Conservation (phyloP, 2,888 invertebrate genomes). For the Brachycybe producta region DNA sequence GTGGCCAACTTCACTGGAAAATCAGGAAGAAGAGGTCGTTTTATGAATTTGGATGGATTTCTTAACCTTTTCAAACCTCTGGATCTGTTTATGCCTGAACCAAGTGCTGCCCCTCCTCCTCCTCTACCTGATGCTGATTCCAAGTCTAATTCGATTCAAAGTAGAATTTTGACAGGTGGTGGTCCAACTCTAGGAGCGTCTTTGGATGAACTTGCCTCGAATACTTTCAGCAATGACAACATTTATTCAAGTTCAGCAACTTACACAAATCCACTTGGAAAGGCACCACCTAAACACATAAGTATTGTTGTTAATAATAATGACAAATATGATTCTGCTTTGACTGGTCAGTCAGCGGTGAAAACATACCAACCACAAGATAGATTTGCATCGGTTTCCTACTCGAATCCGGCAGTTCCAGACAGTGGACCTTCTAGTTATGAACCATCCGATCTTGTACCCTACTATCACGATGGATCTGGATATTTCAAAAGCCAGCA, state of each 20-base stretch:
- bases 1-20: background rate
- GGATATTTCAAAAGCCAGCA: background rate
- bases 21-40: background rate
- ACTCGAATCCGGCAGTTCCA: slow-evolving; percentile 6
- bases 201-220: slow-evolving; percentile 2
- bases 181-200: background rate
- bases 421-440: slow-evolving; percentile 4
- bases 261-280: too few relatives aligned
- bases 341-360: background rate
- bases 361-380: slow-evolving; percentile 4
- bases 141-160: slow-evolving; percentile 1
- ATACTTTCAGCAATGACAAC: background rate
- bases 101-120: background rate
- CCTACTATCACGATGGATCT: slow-evolving; percentile 16
- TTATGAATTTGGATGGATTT: slow-evolving; percentile 2
- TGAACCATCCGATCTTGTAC: slow-evolving; percentile 11
- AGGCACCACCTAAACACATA: too few relatives aligned
- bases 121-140: too few relatives aligned
- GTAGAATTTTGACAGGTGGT: slow-evolving; percentile 5
- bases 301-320: too few relatives aligned
- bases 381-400: slow-evolving; percentile 7
- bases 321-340: slow-evolving; percentile 7
- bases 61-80: too few relatives aligned
- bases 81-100: background rate
- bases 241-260: background rate